These are phyloP conservation scores for Pelodiscus sinensis DNA, from an alignment of 2,113 vertebrate species.

Conservation along the genomic window DNA sequence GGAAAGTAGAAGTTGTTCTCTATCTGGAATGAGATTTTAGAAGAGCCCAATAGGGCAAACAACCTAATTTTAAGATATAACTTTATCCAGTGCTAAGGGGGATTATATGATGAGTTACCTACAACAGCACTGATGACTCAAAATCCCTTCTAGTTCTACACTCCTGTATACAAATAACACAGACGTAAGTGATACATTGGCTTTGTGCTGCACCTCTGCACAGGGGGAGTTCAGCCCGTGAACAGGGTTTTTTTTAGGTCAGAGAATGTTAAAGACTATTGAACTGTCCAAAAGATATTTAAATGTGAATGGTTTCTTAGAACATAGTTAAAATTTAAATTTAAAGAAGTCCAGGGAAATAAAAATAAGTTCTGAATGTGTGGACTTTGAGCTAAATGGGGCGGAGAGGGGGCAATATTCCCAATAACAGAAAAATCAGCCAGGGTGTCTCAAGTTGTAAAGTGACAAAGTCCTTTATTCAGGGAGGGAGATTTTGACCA, in stretches of 20 bases:
- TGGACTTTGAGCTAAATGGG: not conserved
- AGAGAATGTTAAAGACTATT: not conserved
- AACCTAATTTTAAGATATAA: not conserved
- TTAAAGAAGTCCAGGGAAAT: not conserved
- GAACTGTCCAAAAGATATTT: not conserved
- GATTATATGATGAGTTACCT: not conserved
- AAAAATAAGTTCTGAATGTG: not conserved
- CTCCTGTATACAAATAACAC: not conserved
- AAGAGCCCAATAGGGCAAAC: not conserved
- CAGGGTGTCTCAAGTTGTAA: not conserved
- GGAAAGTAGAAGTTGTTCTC: not conserved
- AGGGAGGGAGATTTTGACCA: accelerated
- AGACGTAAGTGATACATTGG: not conserved
- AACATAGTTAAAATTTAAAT: not conserved
- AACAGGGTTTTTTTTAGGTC: not conserved
- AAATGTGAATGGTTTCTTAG: not conserved
- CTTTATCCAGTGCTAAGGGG: not conserved
- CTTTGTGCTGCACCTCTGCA: not conserved
- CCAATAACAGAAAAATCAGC: not conserved
- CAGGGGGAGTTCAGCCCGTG: not conserved
- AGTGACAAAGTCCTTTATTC: not conserved
- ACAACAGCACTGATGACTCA: not conserved
- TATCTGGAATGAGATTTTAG: not conserved
- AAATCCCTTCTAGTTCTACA: not conserved
- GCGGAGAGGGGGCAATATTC: not conserved